phyloP scores from a whole-genome alignment of 2,888 invertebrate genomes.

The Leptopilina myrica region DNA sequence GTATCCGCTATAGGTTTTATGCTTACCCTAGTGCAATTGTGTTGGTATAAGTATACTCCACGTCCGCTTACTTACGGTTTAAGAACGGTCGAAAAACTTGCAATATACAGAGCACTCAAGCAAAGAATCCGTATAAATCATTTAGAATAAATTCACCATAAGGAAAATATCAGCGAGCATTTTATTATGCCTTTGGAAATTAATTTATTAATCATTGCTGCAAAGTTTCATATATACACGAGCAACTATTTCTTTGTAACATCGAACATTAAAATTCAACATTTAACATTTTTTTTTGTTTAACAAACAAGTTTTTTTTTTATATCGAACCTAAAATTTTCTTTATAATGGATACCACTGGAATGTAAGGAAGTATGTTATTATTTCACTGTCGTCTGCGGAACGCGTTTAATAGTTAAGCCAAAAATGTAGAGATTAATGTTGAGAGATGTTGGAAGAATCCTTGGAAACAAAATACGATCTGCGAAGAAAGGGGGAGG shows the following conservation, averaged over 20 bases:
- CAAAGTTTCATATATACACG: no score
- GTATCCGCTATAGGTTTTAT: slow-evolving; percentile 51
- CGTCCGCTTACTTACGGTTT: slow-evolving; percentile 37
- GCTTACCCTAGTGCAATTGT: slow-evolving; percentile 51
- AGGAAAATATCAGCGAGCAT: background rate
- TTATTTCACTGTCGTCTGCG: slow-evolving; percentile 38
- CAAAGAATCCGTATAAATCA: slow-evolving; percentile 29
- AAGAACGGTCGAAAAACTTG: slow-evolving; percentile 44
- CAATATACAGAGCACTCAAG: slow-evolving; percentile 42
- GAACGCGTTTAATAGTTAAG: slow-evolving; percentile 45
- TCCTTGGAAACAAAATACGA: slow-evolving; percentile 46
- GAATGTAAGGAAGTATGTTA: slow-evolving; percentile 51
- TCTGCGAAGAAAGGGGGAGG: slow-evolving; percentile 47
- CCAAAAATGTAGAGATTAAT: slow-evolving; percentile 54
- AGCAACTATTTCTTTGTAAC: no score
- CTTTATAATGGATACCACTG: slow-evolving; percentile 44
- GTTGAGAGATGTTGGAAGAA: slow-evolving; percentile 47
- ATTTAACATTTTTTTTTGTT: no score
- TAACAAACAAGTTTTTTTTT: no score
- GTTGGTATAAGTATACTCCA: slow-evolving; percentile 34
- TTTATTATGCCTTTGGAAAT: background rate
- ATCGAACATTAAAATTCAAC: no score
- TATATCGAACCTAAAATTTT: slow-evolving; percentile 5
- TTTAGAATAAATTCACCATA: slow-evolving; percentile 5
- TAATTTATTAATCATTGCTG: background rate